A percentile compares a stretch with the other conserved stretches of the same genome.
Evolutionary conservation across 2,888 invertebrate genomes (phyloP).

Genomic region (Syrista parreyssii): DNA sequence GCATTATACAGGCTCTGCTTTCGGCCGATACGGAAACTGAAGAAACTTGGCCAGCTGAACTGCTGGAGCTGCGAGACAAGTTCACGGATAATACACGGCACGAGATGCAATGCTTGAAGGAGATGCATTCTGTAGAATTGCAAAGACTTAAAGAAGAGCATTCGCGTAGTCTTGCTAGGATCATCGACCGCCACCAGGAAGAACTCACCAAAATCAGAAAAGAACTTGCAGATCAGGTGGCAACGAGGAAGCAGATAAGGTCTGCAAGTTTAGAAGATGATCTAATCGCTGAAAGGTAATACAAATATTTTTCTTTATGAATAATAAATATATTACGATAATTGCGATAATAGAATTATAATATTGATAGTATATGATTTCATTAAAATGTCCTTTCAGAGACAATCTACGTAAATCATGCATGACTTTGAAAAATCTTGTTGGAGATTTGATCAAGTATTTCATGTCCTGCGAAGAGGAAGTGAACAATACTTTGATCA

Average conservation of each 20-base stretch:
- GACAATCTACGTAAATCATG: conserved; percentile 77
- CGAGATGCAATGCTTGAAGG: conserved; percentile 71
- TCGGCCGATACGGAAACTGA: conserved; percentile 76
- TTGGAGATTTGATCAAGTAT: conserved; percentile 79
- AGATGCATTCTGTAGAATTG: conserved; percentile 75
- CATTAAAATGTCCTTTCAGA: conserved; percentile 61
- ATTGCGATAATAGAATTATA: not conserved
- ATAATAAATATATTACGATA: conserved; percentile 1
- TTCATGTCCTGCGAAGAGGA: conserved; percentile 83
- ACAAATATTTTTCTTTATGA: not conserved
- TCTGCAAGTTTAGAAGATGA: conserved; percentile 27
- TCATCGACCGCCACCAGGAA: conserved; percentile 47
- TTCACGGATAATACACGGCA: conserved; percentile 76
- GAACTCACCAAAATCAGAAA: conserved; percentile 41
- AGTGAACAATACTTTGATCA: conserved; percentile 79
- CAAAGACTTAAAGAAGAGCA: conserved; percentile 49
- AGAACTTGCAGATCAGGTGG: conserved; percentile 19
- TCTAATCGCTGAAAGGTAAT: conserved; percentile 73
- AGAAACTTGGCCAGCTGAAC: conserved; percentile 80
- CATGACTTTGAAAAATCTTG: conserved; percentile 73
- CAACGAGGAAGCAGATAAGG: not conserved
- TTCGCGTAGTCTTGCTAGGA: conserved; percentile 36
- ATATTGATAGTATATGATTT: conserved; percentile 3
- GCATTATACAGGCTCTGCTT: conserved; percentile 72
- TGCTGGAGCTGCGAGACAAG: conserved; percentile 78